These are phyloP conservation scores for Glyptemys insculpta DNA, from an alignment of 2,797 vertebrate species.

Conservation along the genomic window DNA sequence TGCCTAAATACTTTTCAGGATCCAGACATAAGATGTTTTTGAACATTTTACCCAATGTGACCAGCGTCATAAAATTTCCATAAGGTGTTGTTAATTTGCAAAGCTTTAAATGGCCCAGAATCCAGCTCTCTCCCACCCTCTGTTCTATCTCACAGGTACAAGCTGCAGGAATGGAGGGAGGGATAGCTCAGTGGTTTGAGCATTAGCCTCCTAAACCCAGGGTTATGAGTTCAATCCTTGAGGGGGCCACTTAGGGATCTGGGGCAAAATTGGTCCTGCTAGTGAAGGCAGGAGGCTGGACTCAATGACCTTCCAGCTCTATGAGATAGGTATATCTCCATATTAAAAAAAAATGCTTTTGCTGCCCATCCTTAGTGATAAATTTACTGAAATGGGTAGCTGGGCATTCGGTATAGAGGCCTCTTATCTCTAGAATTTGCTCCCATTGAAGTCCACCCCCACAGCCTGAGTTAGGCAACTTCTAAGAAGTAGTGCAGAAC, in stretches of 20 bases:
- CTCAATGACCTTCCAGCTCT: no score
- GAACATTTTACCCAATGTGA: neutral
- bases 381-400: neutral
- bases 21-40: neutral
- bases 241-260: no score
- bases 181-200: no score
- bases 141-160: neutral
- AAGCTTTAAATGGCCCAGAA: neutral
- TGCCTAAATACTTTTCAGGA: neutral
- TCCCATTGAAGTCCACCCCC: neutral
- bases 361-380: neutral
- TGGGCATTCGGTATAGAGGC: constrained; percentile 10
- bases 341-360: neutral
- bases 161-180: neutral
- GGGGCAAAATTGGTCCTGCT: no score
- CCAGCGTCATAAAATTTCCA: neutral
- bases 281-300: no score
- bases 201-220: no score
- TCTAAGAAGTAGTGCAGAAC: neutral
- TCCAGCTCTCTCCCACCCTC: neutral
- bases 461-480: neutral
- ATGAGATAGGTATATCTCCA: no score
- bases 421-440: neutral
- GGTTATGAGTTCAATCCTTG: no score
- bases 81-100: neutral